These are phyloP conservation scores for Pycnomerus fuliginosus DNA, from an alignment of 2,888 invertebrate genomes.

Conservation along the genomic window DNA sequence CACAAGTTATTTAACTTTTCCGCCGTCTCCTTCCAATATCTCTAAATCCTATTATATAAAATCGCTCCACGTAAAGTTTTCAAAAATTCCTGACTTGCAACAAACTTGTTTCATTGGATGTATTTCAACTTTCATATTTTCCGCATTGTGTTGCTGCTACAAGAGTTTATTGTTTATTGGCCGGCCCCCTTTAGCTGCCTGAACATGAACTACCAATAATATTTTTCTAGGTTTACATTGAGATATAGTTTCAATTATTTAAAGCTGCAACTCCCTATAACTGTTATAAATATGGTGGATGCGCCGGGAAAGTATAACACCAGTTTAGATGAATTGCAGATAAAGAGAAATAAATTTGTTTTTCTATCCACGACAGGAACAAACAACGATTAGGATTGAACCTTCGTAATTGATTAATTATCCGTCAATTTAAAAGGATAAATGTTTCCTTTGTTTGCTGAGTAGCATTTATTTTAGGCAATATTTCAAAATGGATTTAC, in stretches of 20 bases:
- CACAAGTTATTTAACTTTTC: conserved; percentile 26
- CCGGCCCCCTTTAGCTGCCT: too few relatives aligned
- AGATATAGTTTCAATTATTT: too few relatives aligned
- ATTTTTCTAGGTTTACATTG: too few relatives aligned
- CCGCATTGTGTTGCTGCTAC: conserved; percentile 2
- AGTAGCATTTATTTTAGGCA: too few relatives aligned
- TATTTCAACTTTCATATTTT: conserved; percentile 14
- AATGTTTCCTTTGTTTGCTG: conserved; percentile 12
- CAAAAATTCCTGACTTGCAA: conserved; percentile 20
- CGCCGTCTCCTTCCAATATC: conserved; percentile 19
- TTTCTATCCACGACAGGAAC: conserved; percentile 14
- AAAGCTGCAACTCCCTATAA: neutral
- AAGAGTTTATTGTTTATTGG: too few relatives aligned
- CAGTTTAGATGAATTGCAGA: conserved; percentile 3
- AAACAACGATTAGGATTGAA: conserved; percentile 13
- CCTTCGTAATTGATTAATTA: conserved; percentile 15
- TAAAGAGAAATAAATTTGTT: conserved; percentile 10
- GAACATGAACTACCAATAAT: too few relatives aligned
- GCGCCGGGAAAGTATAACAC: conserved; percentile 8
- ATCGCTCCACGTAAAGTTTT: conserved; percentile 30
- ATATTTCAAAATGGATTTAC: conserved; percentile 19
- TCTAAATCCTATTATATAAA: conserved; percentile 29
- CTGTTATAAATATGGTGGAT: conserved; percentile 12
- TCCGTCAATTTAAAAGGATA: conserved; percentile 14
- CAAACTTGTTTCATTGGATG: conserved; percentile 27